Evolutionary conservation across 2,888 invertebrate genomes (phyloP), one percentile per base, ranked within the genome.

Genomic region (Coleophora flavipennella): DNA sequence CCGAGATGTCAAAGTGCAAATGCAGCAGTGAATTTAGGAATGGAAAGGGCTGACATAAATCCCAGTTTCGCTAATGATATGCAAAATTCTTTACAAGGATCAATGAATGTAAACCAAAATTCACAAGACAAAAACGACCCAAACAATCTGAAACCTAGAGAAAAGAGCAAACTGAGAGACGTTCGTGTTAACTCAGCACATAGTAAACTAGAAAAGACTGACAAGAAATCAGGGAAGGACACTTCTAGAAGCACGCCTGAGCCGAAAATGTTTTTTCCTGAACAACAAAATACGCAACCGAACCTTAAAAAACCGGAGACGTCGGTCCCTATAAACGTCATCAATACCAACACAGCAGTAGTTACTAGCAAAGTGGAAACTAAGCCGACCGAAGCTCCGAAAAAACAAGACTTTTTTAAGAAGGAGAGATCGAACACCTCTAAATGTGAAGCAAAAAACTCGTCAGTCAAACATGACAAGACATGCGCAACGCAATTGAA

Each of bases 351-450:
- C 50, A 68, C 78, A 0, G 66, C 61, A 14, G 56, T 76, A 0
- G 64, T 76, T 12, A 67, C 74, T 0, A 70, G 60, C 48, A 84
- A 84, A 57, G 62, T 62, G 1, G 84, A 85, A 11, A 55, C 69
- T 0, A 85, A 84, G 57, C 45, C 57, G 0, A 42, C 65, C 2
- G 85, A 85, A 42, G 68, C 76, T 8, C 75, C 78, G 1, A 85
- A 85, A 47, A 85, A 85, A 40, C 84, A 83, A 58, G 85, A 85
- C 65, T 80, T 75, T 75, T 85, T 74, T 66, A 85, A 85, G 68
- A 84, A 85, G 45, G 83, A 78, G 57, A 87, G 81, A 55, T 73
- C 77, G 1, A 83, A 56, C 52, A 55, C 65, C 10, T 57, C 67
- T 11, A 85, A 73, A 50, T 77, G 71, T 31, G 76, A 74, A 2